phyloP scores from a whole-genome alignment of 2,113 vertebrate genomes.

The Cygnus atratus region DNA sequence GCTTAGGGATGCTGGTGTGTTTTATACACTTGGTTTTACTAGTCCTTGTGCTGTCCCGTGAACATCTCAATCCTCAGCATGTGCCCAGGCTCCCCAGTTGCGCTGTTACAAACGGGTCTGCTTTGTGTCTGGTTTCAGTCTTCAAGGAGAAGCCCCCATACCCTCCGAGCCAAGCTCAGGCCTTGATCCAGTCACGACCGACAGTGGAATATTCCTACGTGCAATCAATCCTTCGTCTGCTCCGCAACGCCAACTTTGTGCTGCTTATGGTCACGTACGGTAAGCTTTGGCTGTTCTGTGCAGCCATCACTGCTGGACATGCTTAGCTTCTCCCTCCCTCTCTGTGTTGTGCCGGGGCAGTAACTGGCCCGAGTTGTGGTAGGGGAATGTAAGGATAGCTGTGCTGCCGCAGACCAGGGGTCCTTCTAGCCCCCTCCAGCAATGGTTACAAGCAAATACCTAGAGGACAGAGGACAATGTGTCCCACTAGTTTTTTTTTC shows the following conservation, averaged over 20 bases:
- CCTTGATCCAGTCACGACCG: conserved; percentile 72
- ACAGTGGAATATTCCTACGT: conserved; percentile 81
- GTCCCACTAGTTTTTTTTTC: not conserved
- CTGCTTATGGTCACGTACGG: conserved; percentile 90
- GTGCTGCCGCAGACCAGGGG: not conserved
- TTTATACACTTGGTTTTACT: not conserved
- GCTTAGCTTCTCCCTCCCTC: not conserved
- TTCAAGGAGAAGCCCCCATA: conserved; percentile 89
- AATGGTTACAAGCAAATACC: not conserved
- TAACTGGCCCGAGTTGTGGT: not conserved
- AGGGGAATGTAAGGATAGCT: not conserved
- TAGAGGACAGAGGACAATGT: not conserved
- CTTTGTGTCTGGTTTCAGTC: conserved; percentile 77
- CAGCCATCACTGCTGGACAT: not conserved
- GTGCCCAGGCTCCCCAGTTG: not conserved
- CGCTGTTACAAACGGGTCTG: not conserved
- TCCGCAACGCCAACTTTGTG: conserved; percentile 87
- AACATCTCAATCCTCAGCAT: not conserved
- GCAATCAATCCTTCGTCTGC: conserved; percentile 81
- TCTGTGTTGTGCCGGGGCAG: not conserved
- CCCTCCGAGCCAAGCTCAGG: conserved; percentile 88
- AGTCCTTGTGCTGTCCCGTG: not conserved
- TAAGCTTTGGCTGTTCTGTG: conserved; percentile 63
- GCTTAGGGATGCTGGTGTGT: not conserved
- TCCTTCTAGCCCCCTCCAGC: not conserved